These are phyloP conservation scores for Ptilodon capucinus DNA, from an alignment of 2,888 invertebrate genomes.

Conservation along the genomic window DNA sequence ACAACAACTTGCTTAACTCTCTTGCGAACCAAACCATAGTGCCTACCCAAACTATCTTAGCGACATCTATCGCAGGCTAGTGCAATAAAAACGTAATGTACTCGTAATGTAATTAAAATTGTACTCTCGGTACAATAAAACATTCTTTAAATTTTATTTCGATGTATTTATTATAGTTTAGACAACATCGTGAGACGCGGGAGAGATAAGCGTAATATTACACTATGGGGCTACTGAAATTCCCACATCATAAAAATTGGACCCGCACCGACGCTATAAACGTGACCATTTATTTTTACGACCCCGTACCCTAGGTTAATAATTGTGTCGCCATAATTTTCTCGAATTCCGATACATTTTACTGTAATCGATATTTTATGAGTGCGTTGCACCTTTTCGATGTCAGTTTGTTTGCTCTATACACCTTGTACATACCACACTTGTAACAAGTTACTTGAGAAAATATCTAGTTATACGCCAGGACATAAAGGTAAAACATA, in stretches of 20 bases:
- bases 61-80: too few species aligned
- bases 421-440: neutral
- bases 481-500: too few species aligned
- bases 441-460: too few species aligned
- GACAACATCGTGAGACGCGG: slow-evolving; percentile 31
- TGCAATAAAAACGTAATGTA: too few species aligned
- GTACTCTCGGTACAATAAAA: slow-evolving; percentile 6
- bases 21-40: too few species aligned
- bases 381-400: slow-evolving; percentile 14
- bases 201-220: slow-evolving; percentile 58
- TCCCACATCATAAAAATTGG: slow-evolving; percentile 70
- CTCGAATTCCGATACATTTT: slow-evolving; percentile 44
- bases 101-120: too few species aligned
- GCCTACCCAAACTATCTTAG: too few species aligned
- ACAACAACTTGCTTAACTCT: too few species aligned
- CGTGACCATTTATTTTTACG: slow-evolving; percentile 73
- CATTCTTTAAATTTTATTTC: slow-evolving; percentile 14
- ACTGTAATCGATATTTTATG: slow-evolving; percentile 26
- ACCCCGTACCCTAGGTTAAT: slow-evolving; percentile 63
- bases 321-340: slow-evolving; percentile 66
- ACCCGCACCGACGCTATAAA: slow-evolving; percentile 58
- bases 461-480: too few species aligned
- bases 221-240: slow-evolving; percentile 51
- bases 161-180: slow-evolving; percentile 17
- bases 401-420: slow-evolving; percentile 20